phyloP scores from a whole-genome alignment of 2,113 vertebrate species.

The Petrocephalus zakoni region DNA sequence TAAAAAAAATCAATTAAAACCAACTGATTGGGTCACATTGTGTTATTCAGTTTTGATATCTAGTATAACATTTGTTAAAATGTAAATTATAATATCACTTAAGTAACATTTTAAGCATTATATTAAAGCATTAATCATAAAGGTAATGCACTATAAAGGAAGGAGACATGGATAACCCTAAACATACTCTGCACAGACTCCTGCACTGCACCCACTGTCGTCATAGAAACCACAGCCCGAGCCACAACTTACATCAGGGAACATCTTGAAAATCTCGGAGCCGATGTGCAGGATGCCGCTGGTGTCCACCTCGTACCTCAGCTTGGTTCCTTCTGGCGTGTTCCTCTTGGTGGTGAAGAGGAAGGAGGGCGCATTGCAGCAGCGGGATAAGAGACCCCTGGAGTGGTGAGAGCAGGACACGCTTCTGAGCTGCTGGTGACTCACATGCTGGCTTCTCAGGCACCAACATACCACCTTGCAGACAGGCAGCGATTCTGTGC shows the following conservation, averaged over 20 bases:
- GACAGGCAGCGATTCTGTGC: neutral
- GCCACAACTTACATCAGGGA: constrained; percentile 78
- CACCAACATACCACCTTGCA: neutral
- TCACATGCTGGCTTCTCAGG: neutral
- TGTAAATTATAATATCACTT: neutral
- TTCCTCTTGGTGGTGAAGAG: constrained; percentile 96
- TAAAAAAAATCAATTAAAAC: neutral
- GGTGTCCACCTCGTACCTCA: constrained; percentile 92
- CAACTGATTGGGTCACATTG: neutral
- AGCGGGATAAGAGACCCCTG: constrained; percentile 83
- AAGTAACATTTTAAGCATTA: neutral
- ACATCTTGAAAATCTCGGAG: constrained; percentile 89
- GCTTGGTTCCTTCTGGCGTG: constrained; percentile 84
- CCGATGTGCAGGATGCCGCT: constrained; percentile 86
- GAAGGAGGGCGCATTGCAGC: constrained; percentile 92
- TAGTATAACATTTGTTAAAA: neutral
- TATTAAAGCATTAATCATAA: neutral
- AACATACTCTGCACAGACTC: neutral
- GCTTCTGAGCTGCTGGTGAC: neutral
- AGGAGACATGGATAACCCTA: neutral
- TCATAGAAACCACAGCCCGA: neutral
- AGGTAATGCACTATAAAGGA: neutral
- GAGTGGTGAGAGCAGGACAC: constrained; percentile 3
- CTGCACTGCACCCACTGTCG: neutral
- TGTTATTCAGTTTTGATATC: neutral